phyloP scores from a whole-genome alignment of 2,113 vertebrate genomes.

The Podiceps cristatus region DNA sequence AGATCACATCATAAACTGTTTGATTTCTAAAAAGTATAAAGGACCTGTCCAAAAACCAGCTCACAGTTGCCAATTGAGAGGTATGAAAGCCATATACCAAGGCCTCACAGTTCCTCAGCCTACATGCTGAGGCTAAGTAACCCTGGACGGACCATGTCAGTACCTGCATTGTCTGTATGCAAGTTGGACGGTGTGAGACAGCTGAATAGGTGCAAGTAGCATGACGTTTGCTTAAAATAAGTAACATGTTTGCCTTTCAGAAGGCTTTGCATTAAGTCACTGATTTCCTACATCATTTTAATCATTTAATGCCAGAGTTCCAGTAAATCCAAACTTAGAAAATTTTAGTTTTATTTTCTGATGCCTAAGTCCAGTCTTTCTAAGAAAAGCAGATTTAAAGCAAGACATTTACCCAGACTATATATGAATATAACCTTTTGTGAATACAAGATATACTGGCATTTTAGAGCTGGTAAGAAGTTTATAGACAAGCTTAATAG shows the following conservation, averaged over 20 bases:
- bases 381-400: background rate
- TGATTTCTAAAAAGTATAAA: background rate
- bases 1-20: background rate
- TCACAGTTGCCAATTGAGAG: background rate
- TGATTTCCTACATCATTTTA: background rate
- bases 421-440: background rate
- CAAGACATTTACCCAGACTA: background rate
- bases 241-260: background rate
- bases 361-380: background rate
- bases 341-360: background rate
- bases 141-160: background rate
- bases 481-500: background rate
- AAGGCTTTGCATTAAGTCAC: background rate
- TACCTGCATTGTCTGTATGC: background rate
- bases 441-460: background rate
- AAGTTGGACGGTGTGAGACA: background rate
- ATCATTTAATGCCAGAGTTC: background rate
- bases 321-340: background rate
- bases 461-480: background rate
- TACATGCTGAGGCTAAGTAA: background rate
- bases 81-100: background rate
- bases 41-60: background rate
- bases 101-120: background rate
- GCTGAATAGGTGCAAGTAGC: accelerated
- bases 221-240: background rate